These are phyloP conservation scores for Antheraea assamensis DNA, from an alignment of 2,888 invertebrate species.

Conservation along the genomic window DNA sequence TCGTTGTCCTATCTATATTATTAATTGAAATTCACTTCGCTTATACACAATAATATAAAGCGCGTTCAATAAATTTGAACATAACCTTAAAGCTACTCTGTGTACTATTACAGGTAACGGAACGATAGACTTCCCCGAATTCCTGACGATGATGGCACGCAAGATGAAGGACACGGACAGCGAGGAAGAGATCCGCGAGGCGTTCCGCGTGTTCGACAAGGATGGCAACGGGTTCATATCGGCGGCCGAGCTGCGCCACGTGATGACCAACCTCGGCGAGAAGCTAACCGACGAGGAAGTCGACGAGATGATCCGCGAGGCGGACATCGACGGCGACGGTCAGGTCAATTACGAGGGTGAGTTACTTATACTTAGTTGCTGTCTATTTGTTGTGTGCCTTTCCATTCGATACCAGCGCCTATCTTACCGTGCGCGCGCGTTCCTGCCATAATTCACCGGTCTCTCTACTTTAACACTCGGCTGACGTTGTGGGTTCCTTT, in stretches of 20 bases:
- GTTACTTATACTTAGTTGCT: slow-evolving; percentile 29
- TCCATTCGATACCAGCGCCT: neutral
- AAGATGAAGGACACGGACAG: slow-evolving; percentile 99
- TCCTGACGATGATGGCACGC: slow-evolving; percentile 99
- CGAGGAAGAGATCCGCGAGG: slow-evolving; percentile 99
- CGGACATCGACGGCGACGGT: slow-evolving; percentile 99
- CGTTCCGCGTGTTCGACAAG: slow-evolving; percentile 99
- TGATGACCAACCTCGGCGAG: slow-evolving; percentile 99
- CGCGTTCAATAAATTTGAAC: too few relatives aligned
- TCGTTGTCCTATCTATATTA: too few relatives aligned
- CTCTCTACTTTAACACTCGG: slow-evolving; percentile 2
- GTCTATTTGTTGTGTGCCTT: neutral
- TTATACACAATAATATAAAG: too few relatives aligned
- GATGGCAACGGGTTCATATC: slow-evolving; percentile 99
- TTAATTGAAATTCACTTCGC: too few relatives aligned
- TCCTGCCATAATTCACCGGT: neutral
- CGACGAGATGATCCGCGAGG: slow-evolving; percentile 99
- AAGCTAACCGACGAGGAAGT: slow-evolving; percentile 99
- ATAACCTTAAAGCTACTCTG: too few relatives aligned
- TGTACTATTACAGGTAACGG: slow-evolving; percentile 91
- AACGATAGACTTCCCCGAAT: slow-evolving; percentile 99
- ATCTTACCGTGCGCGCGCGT: neutral
- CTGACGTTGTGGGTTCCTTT: slow-evolving; percentile 1
- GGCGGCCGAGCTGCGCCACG: slow-evolving; percentile 98
- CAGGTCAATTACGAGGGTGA: slow-evolving; percentile 98